These are phyloP conservation scores for Drymonia ruficornis DNA, from an alignment of 2,888 invertebrate species.

Conservation along the genomic window DNA sequence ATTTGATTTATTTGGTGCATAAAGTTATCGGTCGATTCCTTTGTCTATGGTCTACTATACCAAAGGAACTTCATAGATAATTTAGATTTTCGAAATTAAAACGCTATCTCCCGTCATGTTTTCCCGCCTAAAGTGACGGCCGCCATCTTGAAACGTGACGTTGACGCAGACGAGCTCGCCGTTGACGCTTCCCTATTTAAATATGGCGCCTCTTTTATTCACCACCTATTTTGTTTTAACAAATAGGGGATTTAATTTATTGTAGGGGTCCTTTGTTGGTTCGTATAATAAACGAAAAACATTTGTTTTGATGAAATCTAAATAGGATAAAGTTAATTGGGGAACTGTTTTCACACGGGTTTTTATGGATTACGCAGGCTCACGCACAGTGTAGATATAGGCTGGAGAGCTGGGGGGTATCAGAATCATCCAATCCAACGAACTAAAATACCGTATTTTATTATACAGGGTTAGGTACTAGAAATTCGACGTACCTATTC, in stretches of 20 bases:
- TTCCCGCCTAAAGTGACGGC: constrained; percentile 68
- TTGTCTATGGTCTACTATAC: no score
- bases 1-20: no score
- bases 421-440: no score
- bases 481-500: no score
- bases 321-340: constrained; percentile 23
- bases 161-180: constrained; percentile 55
- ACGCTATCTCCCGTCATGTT: constrained; percentile 65
- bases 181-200: constrained; percentile 73
- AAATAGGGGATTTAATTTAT: constrained; percentile 69
- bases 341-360: constrained; percentile 17
- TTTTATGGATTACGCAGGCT: constrained; percentile 18
- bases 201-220: constrained; percentile 66
- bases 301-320: constrained; percentile 43
- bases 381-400: no score
- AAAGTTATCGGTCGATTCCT: no score
- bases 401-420: no score
- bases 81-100: constrained; percentile 12
- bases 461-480: no score
- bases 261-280: constrained; percentile 60
- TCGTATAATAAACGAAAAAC: constrained; percentile 51
- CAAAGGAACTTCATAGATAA: background rate
- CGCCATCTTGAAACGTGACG: constrained; percentile 78
- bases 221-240: constrained; percentile 53
- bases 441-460: no score